Evolutionary conservation across 2,888 invertebrate genomes (phyloP).

Genomic region (Embidobia sp.): DNA sequence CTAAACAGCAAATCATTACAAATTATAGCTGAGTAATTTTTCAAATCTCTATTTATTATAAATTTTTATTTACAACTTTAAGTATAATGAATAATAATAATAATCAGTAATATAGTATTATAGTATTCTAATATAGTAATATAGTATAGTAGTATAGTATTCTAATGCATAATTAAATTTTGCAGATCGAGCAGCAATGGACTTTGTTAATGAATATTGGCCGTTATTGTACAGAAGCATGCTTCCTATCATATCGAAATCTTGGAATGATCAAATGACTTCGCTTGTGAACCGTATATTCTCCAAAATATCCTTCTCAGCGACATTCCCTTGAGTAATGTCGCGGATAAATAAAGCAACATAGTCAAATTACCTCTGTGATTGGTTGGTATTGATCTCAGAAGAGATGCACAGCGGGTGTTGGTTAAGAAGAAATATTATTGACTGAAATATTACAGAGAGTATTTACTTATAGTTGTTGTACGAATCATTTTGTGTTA

Average conservation of each 20-base stretch:
- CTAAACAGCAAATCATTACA: too few relatives aligned
- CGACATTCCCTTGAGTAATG: constrained; percentile 73
- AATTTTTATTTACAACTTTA: too few relatives aligned
- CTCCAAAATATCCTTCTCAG: constrained; percentile 75
- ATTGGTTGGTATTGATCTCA: constrained; percentile 59
- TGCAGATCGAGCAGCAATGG: constrained; percentile 83
- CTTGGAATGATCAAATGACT: constrained; percentile 84
- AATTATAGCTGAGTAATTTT: too few relatives aligned
- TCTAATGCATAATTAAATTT: constrained; percentile 66
- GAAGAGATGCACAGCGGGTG: constrained; percentile 45
- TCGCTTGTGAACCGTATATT: constrained; percentile 83
- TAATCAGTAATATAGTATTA: too few relatives aligned
- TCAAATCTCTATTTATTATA: too few relatives aligned
- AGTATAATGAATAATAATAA: too few relatives aligned
- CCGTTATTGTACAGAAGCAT: constrained; percentile 83
- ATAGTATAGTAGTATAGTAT: too few relatives aligned
- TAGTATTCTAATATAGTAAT: too few relatives aligned
- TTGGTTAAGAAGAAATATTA: constrained; percentile 30
- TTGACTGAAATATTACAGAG: constrained; percentile 40
- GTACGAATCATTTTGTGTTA: constrained; percentile 25
- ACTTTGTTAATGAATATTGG: constrained; percentile 85
- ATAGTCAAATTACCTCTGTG: constrained; percentile 60
- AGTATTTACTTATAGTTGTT: constrained; percentile 26
- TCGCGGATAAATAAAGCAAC: constrained; percentile 33
- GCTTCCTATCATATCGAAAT: constrained; percentile 83